Evolutionary conservation across 2,113 vertebrate species (phyloP).

Genomic region (Pholis gunnellus): DNA sequence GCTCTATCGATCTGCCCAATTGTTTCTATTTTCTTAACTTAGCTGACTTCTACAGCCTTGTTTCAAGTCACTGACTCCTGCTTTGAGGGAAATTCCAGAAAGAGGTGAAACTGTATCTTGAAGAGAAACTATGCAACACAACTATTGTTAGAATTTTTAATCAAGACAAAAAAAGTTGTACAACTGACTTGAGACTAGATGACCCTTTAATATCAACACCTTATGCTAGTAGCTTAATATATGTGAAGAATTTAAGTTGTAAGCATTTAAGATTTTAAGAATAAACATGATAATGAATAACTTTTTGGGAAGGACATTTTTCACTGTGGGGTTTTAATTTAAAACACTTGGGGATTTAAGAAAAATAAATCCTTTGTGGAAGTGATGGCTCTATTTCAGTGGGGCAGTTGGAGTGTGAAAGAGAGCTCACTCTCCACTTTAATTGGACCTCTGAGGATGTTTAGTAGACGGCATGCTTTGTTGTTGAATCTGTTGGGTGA

Average conservation of each 20-base stretch:
- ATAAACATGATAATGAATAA: background rate
- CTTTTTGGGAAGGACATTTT: background rate
- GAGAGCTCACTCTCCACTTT: conserved; percentile 33
- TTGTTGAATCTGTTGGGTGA: conserved; percentile 26
- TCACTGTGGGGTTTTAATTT: background rate
- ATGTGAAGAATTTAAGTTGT: background rate
- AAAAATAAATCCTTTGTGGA: conserved; percentile 11
- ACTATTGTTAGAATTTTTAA: background rate
- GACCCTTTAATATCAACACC: background rate
- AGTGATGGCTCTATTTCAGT: conserved; percentile 13
- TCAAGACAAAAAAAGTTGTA: background rate
- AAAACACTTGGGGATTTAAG: background rate
- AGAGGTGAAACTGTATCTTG: background rate
- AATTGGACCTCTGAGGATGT: conserved; percentile 62
- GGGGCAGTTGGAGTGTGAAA: conserved; percentile 4
- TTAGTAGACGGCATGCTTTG: conserved; percentile 20
- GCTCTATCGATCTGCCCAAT: background rate
- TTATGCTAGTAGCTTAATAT: background rate
- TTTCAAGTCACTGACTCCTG: background rate
- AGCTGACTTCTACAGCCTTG: background rate
- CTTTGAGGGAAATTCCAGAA: background rate
- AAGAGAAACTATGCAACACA: background rate
- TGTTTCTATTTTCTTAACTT: background rate
- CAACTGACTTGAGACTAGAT: background rate
- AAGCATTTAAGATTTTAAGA: background rate